These are phyloP conservation scores for Ceratothoa steindachneri DNA, from an alignment of 2,888 invertebrate genomes.

Conservation along the genomic window DNA sequence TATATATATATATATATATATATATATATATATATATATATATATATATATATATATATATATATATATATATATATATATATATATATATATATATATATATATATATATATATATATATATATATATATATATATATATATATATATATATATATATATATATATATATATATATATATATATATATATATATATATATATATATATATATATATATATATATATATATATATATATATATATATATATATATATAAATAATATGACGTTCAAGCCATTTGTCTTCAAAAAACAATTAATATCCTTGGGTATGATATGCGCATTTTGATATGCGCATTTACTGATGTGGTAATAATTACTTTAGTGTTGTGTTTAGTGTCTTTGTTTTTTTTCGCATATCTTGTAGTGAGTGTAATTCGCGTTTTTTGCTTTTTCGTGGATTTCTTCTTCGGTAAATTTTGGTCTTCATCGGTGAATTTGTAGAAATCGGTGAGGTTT, in stretches of 20 bases:
- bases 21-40: not conserved
- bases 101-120: not conserved
- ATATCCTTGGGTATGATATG: too few relatives aligned
- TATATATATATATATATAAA: not conserved
- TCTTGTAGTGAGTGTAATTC: too few relatives aligned
- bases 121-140: not conserved
- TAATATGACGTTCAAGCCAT: too few relatives aligned
- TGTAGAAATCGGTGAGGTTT: too few relatives aligned
- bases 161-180: not conserved
- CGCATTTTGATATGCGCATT: too few relatives aligned
- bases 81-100: not conserved
- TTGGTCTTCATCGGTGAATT: too few relatives aligned
- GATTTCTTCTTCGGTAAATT: too few relatives aligned
- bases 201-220: not conserved
- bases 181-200: not conserved
- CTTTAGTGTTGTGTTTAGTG: too few relatives aligned
- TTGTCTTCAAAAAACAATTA: too few relatives aligned
- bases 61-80: not conserved
- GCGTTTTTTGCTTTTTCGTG: too few relatives aligned
- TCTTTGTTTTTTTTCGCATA: too few relatives aligned
- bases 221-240: not conserved
- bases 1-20: not conserved
- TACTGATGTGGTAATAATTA: too few relatives aligned
- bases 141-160: not conserved
- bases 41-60: not conserved